phyloP scores from a whole-genome alignment of 1,140 invertebrate genomes.

The Glossosoma conforme region DNA sequence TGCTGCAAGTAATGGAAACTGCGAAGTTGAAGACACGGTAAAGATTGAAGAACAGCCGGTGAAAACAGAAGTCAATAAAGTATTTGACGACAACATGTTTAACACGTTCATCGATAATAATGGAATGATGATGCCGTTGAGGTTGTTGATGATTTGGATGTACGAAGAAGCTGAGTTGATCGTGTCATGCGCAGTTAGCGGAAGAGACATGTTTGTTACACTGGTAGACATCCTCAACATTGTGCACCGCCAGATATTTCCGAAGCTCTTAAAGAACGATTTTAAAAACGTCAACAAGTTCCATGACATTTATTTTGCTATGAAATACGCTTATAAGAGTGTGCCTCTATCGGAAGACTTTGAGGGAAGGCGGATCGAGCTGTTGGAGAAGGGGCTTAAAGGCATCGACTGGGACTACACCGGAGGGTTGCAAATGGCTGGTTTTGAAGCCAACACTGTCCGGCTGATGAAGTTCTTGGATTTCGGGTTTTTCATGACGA shows the following conservation, averaged over 20 bases:
- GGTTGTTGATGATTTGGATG: slow-evolving; percentile 44
- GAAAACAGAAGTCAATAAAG: slow-evolving; percentile 9
- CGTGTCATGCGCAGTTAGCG: slow-evolving; percentile 45
- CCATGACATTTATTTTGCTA: slow-evolving; percentile 15
- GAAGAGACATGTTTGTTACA: slow-evolving; percentile 45
- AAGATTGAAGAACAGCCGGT: not conserved
- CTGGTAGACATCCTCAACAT: slow-evolving; percentile 48
- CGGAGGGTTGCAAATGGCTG: slow-evolving; percentile 45
- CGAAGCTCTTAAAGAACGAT: slow-evolving; percentile 29
- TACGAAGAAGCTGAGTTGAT: slow-evolving; percentile 47
- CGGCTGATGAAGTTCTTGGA: slow-evolving; percentile 65
- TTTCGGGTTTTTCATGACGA: slow-evolving; percentile 65
- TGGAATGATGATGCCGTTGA: slow-evolving; percentile 43
- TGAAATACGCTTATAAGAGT: slow-evolving; percentile 44
- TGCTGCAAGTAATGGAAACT: not conserved
- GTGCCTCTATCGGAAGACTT: slow-evolving; percentile 69
- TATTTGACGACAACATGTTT: slow-evolving; percentile 17
- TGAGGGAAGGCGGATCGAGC: slow-evolving; percentile 61
- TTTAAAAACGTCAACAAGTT: slow-evolving; percentile 14
- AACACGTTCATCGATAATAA: slow-evolving; percentile 30
- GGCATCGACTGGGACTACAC: slow-evolving; percentile 64
- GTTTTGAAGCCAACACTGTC: slow-evolving; percentile 61
- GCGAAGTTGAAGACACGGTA: not conserved
- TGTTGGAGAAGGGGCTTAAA: slow-evolving; percentile 61
- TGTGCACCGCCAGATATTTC: slow-evolving; percentile 40